A percentile compares a stretch with the other conserved stretches of the same genome.
These are phyloP conservation scores for Hofmannophila pseudospretella DNA, from an alignment of 2,888 invertebrate genomes.

Conservation along the genomic window DNA sequence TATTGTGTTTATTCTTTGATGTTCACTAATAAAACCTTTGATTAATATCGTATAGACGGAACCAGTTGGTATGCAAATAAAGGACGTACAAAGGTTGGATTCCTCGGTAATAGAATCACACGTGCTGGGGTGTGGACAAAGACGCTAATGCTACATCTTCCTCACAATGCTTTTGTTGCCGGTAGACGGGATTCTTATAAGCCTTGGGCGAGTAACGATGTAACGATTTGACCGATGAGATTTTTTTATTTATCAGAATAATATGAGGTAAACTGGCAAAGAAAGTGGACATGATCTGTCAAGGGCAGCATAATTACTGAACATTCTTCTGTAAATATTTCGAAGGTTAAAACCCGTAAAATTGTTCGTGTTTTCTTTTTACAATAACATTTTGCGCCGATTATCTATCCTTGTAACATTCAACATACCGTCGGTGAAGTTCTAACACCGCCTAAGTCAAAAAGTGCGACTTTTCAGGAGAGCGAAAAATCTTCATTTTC, in stretches of 20 bases:
- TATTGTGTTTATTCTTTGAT: conserved; percentile 76
- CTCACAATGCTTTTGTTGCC: conserved; percentile 56
- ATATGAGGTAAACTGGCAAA: too few species aligned
- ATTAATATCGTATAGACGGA: conserved; percentile 76
- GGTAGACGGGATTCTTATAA: conserved; percentile 40
- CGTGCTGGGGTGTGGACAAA: conserved; percentile 65
- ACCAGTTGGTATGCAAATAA: conserved; percentile 77
- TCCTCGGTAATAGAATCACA: conserved; percentile 66
- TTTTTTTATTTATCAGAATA: conserved; percentile 18
- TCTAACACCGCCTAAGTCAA: too few species aligned
- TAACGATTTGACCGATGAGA: conserved; percentile 29
- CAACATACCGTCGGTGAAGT: too few species aligned
- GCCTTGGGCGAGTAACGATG: conserved; percentile 23
- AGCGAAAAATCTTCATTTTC: too few species aligned
- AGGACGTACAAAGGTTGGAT: conserved; percentile 54
- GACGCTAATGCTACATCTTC: conserved; percentile 63
- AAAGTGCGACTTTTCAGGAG: too few species aligned
- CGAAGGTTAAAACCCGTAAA: too few species aligned
- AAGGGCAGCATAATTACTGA: neutral
- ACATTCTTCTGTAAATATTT: neutral
- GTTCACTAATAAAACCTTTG: conserved; percentile 78
- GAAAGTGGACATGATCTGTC: too few species aligned
- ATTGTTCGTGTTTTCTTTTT: too few species aligned
- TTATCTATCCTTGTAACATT: too few species aligned
- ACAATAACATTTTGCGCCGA: too few species aligned